Conservation (phyloP, 2,113 vertebrate genomes). For the Laterallus jamaicensis region DNA sequence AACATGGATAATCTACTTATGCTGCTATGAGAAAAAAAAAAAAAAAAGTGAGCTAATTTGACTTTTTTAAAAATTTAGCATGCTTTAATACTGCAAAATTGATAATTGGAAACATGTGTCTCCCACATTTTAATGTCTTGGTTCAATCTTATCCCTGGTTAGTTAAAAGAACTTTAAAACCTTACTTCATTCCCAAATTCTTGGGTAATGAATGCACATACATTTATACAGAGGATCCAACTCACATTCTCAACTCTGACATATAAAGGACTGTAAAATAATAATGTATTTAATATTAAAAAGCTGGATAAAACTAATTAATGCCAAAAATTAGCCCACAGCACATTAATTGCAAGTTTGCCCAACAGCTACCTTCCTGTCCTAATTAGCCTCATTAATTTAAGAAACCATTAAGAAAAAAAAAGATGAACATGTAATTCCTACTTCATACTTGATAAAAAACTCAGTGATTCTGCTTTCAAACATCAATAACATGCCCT, state of each 20-base stretch:
- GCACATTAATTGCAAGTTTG: conserved; percentile 28
- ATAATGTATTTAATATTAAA: not conserved
- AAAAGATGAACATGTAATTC: not conserved
- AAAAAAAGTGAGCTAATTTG: not conserved
- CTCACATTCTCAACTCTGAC: not conserved
- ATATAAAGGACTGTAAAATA: not conserved
- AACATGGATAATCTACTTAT: not conserved
- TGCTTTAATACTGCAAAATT: not conserved
- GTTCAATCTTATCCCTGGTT: not conserved
- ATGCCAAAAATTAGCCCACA: conserved; percentile 34
- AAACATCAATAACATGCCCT: not conserved
- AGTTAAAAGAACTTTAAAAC: not conserved
- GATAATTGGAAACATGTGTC: not conserved
- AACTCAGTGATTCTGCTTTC: not conserved
- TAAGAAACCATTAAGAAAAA: not conserved
- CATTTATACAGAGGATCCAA: not conserved
- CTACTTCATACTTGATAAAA: not conserved
- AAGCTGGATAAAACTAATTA: conserved; percentile 30
- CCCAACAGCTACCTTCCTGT: conserved; percentile 9
- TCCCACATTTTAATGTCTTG: not conserved
- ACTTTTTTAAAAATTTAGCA: not conserved
- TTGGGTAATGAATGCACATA: not conserved
- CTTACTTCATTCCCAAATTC: not conserved
- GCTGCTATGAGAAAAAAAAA: not conserved
- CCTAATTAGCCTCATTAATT: not conserved